A percentile compares a stretch with the other conserved stretches of the same genome.
phyloP scores from a whole-genome alignment of 2,888 invertebrate species.

The Dolomedes plantarius region DNA sequence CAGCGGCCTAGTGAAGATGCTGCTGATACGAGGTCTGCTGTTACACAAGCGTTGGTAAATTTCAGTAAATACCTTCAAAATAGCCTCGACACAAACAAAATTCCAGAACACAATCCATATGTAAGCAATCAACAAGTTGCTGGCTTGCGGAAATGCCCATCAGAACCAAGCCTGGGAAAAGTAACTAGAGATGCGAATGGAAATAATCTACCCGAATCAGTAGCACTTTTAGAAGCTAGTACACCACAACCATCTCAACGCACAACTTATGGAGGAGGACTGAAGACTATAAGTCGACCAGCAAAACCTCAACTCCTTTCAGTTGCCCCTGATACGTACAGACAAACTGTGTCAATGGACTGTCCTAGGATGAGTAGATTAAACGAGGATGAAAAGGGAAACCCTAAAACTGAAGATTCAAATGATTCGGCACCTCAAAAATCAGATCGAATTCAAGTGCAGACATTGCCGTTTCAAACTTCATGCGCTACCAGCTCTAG shows the following conservation, averaged over 20 bases:
- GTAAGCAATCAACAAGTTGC: conserved; percentile 16
- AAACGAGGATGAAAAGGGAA: conserved; percentile 35
- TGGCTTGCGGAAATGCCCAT: conserved; percentile 79
- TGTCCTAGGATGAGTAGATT: conserved; percentile 63
- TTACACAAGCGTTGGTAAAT: conserved; percentile 68
- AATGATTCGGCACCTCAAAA: conserved; percentile 10
- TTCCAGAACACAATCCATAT: conserved; percentile 29
- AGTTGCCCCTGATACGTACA: conserved; percentile 68
- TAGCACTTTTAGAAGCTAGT: conserved; percentile 45
- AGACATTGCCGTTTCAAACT: conserved; percentile 43
- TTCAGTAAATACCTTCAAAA: conserved; percentile 69
- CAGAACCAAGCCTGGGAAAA: conserved; percentile 80
- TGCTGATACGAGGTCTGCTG: conserved; percentile 52
- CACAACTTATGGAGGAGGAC: conserved; percentile 57
- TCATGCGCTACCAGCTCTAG: conserved; percentile 70
- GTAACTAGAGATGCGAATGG: conserved; percentile 37
- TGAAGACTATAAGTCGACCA: conserved; percentile 48
- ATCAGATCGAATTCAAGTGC: conserved; percentile 30
- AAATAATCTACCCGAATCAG: conserved; percentile 56
- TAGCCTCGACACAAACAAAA: conserved; percentile 68
- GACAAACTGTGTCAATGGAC: conserved; percentile 74
- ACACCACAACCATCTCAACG: conserved; percentile 66
- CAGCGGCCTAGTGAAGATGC: conserved; percentile 59
- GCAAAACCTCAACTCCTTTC: conserved; percentile 63
- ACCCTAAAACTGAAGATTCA: background rate